phyloP scores from a whole-genome alignment of 2,888 invertebrate genomes.

The Hydrotaea diabolus region DNA sequence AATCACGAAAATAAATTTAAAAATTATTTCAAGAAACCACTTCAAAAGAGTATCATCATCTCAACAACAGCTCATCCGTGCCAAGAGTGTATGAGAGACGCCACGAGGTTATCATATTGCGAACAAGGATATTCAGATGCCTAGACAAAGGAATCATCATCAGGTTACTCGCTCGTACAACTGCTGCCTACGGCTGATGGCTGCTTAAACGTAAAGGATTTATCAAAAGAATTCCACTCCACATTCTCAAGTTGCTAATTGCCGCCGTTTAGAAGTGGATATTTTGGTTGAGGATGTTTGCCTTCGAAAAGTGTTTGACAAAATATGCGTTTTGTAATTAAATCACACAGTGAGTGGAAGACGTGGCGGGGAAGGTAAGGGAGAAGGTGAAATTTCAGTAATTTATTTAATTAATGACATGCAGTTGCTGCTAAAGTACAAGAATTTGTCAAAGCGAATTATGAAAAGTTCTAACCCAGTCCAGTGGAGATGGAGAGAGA shows the following conservation, averaged over 20 bases:
- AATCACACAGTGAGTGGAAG: constrained; percentile 43
- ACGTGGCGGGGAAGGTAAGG: not conserved
- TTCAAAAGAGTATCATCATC: constrained; percentile 56
- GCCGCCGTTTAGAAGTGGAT: constrained; percentile 55
- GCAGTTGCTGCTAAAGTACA: constrained; percentile 9
- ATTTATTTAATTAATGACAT: constrained; percentile 66
- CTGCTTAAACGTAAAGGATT: constrained; percentile 61
- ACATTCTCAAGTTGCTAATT: constrained; percentile 69
- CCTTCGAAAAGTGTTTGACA: constrained; percentile 59
- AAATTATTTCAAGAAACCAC: constrained; percentile 63
- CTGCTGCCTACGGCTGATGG: no score
- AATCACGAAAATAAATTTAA: constrained; percentile 34
- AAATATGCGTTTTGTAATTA: constrained; percentile 66
- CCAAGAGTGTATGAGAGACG: not conserved
- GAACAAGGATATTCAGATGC: constrained; percentile 40
- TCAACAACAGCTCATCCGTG: not conserved
- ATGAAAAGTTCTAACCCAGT: constrained; percentile 7
- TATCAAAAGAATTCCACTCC: constrained; percentile 70
- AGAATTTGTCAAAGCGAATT: constrained; percentile 61
- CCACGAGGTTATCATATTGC: constrained; percentile 23
- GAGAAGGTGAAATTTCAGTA: constrained; percentile 57
- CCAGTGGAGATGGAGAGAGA: no score
- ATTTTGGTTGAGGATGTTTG: constrained; percentile 41
- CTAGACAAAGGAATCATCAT: constrained; percentile 52
- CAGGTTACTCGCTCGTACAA: constrained; percentile 21